phyloP scores from a whole-genome alignment of 2,113 vertebrate genomes.

The Oncorhynchus keta region DNA sequence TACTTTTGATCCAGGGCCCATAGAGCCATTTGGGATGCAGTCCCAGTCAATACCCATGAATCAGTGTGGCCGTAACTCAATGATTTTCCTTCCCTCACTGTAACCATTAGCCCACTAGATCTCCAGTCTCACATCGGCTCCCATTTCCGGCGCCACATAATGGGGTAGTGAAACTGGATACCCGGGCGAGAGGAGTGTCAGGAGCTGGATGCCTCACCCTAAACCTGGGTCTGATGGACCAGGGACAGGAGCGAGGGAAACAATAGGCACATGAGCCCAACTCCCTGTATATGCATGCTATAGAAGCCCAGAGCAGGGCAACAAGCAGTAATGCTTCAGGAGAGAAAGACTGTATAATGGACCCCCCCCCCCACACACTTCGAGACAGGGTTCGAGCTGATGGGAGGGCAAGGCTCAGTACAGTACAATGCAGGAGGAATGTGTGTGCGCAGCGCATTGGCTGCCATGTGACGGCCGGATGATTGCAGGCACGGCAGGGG shows the following conservation, averaged over 20 bases:
- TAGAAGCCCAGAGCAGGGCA: conserved; percentile 14
- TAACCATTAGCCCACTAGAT: conserved; percentile 76
- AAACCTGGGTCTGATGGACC: conserved; percentile 37
- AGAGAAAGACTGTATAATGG: too few species aligned
- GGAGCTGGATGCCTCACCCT: conserved; percentile 59
- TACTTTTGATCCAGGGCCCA: too few species aligned
- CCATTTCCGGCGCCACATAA: conserved; percentile 75
- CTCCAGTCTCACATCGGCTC: conserved; percentile 53
- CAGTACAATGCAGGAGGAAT: not conserved
- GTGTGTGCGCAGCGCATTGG: not conserved
- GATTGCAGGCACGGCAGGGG: conserved; percentile 8
- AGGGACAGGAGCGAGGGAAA: conserved; percentile 27
- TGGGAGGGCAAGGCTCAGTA: not conserved
- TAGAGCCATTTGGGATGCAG: not conserved
- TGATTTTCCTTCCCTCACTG: conserved; percentile 71
- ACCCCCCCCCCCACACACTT: not conserved
- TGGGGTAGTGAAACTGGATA: conserved; percentile 70
- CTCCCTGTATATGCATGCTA: conserved; percentile 3
- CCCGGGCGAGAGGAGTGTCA: conserved; percentile 41
- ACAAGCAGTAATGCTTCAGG: not conserved
- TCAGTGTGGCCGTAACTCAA: conserved; percentile 74
- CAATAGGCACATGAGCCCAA: conserved; percentile 50
- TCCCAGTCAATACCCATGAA: conserved; percentile 68
- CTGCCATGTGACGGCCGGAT: conserved; percentile 32
- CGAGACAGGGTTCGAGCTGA: not conserved